Percentiles rank a stretch among this genome's conserved stretches.
phyloP scores from a whole-genome alignment of 2,113 vertebrate genomes.

The Vulpes vulpes region DNA sequence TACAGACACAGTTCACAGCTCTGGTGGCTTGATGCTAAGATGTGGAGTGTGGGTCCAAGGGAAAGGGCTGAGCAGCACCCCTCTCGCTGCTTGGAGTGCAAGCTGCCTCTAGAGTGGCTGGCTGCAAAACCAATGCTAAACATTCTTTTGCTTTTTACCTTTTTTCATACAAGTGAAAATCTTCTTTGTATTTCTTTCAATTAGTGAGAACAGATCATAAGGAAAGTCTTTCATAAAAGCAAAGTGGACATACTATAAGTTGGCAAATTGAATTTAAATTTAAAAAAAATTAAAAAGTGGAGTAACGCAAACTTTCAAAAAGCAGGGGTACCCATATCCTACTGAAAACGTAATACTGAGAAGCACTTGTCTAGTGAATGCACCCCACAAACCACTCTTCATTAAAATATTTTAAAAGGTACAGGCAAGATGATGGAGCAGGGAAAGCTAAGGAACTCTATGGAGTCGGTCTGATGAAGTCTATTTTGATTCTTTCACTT shows the following conservation, averaged over 20 bases:
- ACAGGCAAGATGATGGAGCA: neutral
- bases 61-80: neutral
- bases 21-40: neutral
- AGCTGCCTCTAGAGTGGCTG: neutral
- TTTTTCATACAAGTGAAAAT: neutral
- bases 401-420: neutral
- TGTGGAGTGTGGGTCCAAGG: neutral
- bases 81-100: neutral
- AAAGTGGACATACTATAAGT: neutral
- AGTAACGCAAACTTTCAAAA: neutral
- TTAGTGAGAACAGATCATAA: no score
- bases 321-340: neutral
- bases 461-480: neutral
- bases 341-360: neutral
- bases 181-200: neutral
- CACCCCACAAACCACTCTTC: rapidly evolving
- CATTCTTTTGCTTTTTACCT: neutral
- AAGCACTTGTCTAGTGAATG: neutral
- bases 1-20: neutral
- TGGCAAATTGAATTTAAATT: no score
- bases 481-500: neutral
- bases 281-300: neutral
- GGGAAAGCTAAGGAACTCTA: neutral
- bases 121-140: neutral
- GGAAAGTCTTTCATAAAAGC: neutral